A percentile compares a stretch with the other conserved stretches of the same genome.
phyloP scores from a whole-genome alignment of 2,113 vertebrate genomes.

The Mirounga angustirostris region DNA sequence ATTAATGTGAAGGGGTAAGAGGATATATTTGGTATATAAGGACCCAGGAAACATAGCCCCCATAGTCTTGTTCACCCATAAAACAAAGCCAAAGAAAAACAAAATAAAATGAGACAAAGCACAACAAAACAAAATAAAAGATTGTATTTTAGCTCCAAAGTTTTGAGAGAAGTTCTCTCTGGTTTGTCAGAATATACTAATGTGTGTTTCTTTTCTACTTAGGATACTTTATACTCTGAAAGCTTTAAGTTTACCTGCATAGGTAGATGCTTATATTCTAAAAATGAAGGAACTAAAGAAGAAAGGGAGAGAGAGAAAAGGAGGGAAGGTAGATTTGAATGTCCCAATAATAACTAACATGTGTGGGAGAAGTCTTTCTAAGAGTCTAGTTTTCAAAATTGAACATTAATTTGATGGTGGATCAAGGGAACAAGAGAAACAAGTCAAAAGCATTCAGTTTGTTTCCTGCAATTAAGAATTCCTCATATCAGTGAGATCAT shows the following conservation, averaged over 20 bases:
- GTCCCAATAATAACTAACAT: fast-evolving
- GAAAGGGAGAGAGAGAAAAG: neutral
- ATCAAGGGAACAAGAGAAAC: neutral
- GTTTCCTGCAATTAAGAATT: no score
- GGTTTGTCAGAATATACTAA: neutral
- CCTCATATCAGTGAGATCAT: no score
- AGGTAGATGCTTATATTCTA: neutral
- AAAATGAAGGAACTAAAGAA: neutral
- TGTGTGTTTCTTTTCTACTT: neutral
- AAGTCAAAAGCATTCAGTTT: neutral
- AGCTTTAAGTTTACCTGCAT: neutral
- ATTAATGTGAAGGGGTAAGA: neutral
- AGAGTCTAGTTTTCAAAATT: neutral
- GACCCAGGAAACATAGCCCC: neutral
- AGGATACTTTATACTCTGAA: neutral
- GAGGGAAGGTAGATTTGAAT: fast-evolving
- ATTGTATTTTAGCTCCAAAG: neutral
- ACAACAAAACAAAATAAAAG: neutral
- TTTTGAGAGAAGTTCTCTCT: neutral
- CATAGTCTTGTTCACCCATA: neutral
- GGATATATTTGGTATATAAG: neutral
- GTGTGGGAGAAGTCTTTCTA: neutral
- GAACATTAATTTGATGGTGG: neutral
- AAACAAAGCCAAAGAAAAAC: neutral
- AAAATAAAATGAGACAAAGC: neutral